Evolutionary conservation across 2,888 invertebrate species (phyloP), one percentile per base, ranked within the genome.

Genomic region (Clusia tigrina): DNA sequence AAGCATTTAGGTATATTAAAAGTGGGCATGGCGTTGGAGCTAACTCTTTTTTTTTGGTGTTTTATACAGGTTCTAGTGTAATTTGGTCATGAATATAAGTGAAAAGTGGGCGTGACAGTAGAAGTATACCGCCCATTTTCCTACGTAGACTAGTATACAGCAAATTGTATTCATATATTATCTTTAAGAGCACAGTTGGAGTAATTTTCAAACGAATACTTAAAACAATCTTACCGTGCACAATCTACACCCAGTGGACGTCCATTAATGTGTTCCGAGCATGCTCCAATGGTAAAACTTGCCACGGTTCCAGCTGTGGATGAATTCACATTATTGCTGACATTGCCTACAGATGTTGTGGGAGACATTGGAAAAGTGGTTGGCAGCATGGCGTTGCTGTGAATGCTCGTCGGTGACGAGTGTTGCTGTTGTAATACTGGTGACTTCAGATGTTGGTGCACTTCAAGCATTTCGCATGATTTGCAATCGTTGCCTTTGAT

Each of bases 191-290:
- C n/a, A n/a, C n/a, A n/a, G n/a, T n/a, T n/a, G n/a, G n/a, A n/a
- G n/a, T n/a, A n/a, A n/a, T n/a, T n/a, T n/a, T n/a, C n/a, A n/a
- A n/a, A n/a, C n/a, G n/a, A n/a, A n/a, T n/a, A n/a, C n/a, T n/a
- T n/a, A n/a, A n/a, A n/a, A n/a, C n/a, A n/a, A n/a, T n/a, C 79
- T 79, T 77, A 84, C 84, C 84, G 78, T 18, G 94, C 89, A 83
- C 98, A 98, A 79, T 97, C 97, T 60, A 95, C 93, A 55, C 96
- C 96, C 71, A 94, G 92, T 1, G 95, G 94, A 69, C 96, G 88
- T 51, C 96, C 97, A 79, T 95, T 95, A 70, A 96, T 91, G 83
- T 97, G 97, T 78, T 97, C 95, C 23, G 96, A 94, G 83, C 96
- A 96, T 42, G 95, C 94, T 51, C 95, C 94, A 84, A 95, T 95